Conservation (phyloP, 2,797 vertebrate genomes). For the Cetoscarus ocellatus region DNA sequence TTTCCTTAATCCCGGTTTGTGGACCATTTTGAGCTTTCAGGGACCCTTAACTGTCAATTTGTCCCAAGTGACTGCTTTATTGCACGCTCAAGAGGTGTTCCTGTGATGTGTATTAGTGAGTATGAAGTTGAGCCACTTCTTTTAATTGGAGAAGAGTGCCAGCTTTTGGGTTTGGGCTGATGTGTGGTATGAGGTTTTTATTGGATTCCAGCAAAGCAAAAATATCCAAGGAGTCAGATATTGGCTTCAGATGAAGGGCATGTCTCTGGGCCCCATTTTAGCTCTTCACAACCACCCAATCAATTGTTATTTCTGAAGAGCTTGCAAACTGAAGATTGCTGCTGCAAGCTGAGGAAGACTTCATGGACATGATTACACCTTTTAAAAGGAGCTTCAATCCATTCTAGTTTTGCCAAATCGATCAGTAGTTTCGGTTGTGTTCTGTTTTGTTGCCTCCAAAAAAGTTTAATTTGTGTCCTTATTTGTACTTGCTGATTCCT, state of each 20-base stretch:
- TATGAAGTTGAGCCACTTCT: no score
- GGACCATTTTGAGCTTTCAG: no score
- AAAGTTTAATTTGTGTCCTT: neutral
- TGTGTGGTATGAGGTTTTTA: no score
- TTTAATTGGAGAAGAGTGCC: no score
- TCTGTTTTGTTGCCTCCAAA: neutral
- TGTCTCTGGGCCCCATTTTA: slow-evolving; percentile 8
- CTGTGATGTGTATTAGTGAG: no score
- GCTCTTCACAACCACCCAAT: slow-evolving; percentile 13
- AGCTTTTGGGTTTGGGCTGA: no score
- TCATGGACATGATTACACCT: slow-evolving; percentile 1
- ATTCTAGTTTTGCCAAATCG: neutral
- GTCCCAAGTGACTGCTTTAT: no score
- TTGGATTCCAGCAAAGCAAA: neutral
- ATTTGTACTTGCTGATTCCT: slow-evolving; percentile 3
- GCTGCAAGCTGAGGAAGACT: neutral
- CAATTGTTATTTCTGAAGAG: slow-evolving; percentile 12
- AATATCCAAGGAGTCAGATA: slow-evolving; percentile 5
- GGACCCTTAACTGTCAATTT: no score
- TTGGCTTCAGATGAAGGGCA: neutral
- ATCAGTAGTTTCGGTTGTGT: neutral
- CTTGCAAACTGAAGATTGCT: slow-evolving; percentile 2
- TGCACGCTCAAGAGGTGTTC: no score
- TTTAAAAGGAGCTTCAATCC: neutral
- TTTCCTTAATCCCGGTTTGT: no score